Percentiles rank a stretch among this genome's conserved stretches.
These are phyloP conservation scores for Hippasteria phrygiana DNA, from an alignment of 53 echinoderm and acorn worm species.

Conservation along the genomic window DNA sequence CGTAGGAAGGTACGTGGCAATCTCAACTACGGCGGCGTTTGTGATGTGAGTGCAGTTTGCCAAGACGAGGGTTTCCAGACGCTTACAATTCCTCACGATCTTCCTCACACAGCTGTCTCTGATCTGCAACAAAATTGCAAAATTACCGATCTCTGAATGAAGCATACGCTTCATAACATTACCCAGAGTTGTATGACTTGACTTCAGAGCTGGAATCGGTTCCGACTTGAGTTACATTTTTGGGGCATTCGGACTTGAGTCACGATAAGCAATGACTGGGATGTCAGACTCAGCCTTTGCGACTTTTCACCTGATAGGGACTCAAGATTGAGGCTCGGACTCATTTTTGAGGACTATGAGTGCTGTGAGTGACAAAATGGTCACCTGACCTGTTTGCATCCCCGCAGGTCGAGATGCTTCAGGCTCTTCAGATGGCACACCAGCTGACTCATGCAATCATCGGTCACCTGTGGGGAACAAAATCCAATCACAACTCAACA, in stretches of 20 bases:
- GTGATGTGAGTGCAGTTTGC: conserved; percentile 89
- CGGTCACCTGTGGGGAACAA: conserved; percentile 78
- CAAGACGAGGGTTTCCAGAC: conserved; percentile 75
- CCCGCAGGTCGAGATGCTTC: conserved; percentile 81
- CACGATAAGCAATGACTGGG: no score
- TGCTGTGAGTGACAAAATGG: no score
- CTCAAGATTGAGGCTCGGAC: no score
- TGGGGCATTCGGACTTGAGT: no score
- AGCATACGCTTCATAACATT: no score
- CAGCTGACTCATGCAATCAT: conserved; percentile 77
- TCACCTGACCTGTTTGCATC: conserved; percentile 84
- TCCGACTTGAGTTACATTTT: no score
- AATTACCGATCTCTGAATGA: no score
- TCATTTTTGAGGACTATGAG: no score
- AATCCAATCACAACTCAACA: no score
- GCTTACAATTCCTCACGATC: conserved; percentile 84
- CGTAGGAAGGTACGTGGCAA: conserved; percentile 79
- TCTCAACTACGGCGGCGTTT: conserved; percentile 82
- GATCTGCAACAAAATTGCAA: conserved; percentile 56
- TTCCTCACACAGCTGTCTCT: conserved; percentile 80
- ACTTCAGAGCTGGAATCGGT: no score
- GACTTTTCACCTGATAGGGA: no score
- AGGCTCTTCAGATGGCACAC: conserved; percentile 73
- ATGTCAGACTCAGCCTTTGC: no score
- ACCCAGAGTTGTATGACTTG: neutral